Evolutionary conservation across 2,888 invertebrate species (phyloP).

Genomic region (Platycheirus rosarum): DNA sequence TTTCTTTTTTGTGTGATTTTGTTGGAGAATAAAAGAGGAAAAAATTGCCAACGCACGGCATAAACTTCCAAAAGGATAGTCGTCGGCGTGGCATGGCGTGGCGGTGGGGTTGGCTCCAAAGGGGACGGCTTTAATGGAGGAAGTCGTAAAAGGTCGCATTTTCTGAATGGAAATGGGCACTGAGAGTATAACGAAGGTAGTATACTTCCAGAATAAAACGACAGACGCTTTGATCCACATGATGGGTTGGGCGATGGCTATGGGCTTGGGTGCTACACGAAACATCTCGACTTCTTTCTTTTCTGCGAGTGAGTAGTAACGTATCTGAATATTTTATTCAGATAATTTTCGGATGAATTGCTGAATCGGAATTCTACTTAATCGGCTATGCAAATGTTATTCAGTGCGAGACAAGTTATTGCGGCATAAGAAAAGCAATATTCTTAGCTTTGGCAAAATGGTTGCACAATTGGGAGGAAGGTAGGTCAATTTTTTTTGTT

Average conservation of each 20-base stretch:
- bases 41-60: too few relatives aligned
- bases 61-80: constrained; percentile 13
- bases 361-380: neutral
- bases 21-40: too few relatives aligned
- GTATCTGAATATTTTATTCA: constrained; percentile 34
- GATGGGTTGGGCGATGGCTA: neutral
- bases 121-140: neutral
- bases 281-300: constrained; percentile 33
- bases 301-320: constrained; percentile 15
- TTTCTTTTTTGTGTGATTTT: neutral
- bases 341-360: constrained; percentile 31
- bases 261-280: constrained; percentile 48
- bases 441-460: neutral
- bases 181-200: constrained; percentile 13
- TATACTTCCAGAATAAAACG: neutral
- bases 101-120: neutral
- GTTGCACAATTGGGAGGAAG: neutral
- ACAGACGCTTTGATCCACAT: neutral
- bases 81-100: neutral
- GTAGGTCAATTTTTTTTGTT: neutral
- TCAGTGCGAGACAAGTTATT: constrained; percentile 13
- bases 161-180: neutral
- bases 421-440: neutral
- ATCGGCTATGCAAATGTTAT: constrained; percentile 39
- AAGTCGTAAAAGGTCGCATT: constrained; percentile 25